These are phyloP conservation scores for Acipenser transmontanus DNA, from an alignment of 2,797 vertebrate species.

Conservation along the genomic window DNA sequence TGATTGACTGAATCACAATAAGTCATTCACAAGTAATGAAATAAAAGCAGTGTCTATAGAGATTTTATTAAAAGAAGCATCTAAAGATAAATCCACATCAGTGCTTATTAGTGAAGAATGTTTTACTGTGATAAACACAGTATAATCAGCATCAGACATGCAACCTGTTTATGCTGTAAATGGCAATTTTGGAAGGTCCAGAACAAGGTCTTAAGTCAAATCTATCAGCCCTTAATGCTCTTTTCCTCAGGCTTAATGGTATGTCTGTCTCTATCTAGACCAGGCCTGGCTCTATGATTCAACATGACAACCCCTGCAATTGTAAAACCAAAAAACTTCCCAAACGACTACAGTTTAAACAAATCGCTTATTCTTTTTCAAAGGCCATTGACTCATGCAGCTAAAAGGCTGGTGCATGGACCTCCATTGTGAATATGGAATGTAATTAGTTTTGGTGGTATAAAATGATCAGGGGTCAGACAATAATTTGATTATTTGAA, in stretches of 20 bases:
- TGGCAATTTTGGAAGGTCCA: conserved; percentile 41
- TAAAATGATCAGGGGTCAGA: conserved; percentile 72
- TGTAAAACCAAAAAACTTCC: conserved; percentile 62
- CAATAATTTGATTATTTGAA: conserved; percentile 80
- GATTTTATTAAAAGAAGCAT: conserved; percentile 45
- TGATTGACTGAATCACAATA: no score
- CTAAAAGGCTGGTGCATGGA: conserved; percentile 55
- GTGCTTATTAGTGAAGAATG: conserved; percentile 51
- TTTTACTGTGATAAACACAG: conserved; percentile 51
- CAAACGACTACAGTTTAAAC: conserved; percentile 56
- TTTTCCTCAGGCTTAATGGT: conserved; percentile 56
- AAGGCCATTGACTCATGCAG: conserved; percentile 60
- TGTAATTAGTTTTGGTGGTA: conserved; percentile 74
- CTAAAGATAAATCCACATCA: conserved; percentile 60
- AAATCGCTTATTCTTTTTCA: conserved; percentile 74
- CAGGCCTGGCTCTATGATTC: conserved; percentile 56
- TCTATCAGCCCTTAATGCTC: conserved; percentile 55
- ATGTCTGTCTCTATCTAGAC: conserved; percentile 70
- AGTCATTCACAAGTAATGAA: no score
- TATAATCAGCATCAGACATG: conserved; percentile 62
- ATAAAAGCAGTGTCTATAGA: conserved; percentile 26
- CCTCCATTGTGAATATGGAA: conserved; percentile 60
- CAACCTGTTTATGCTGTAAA: conserved; percentile 65
- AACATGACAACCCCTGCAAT: conserved; percentile 60
- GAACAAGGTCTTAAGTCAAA: conserved; percentile 70